Conservation (phyloP, 1,140 invertebrate species). For the Trichonephila clavipes region DNA sequence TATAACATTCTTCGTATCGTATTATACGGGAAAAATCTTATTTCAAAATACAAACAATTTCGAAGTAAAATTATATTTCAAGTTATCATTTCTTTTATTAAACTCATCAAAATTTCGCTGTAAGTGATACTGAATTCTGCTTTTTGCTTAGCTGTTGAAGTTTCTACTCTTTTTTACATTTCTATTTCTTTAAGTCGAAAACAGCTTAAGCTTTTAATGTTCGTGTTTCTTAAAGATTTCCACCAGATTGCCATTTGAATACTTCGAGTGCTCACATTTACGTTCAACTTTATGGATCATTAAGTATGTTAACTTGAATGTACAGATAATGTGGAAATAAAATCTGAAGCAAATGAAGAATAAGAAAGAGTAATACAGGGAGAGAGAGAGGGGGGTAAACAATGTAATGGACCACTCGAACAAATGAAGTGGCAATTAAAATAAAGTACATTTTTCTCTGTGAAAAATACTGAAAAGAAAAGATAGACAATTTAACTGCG, state of each 20-base stretch:
- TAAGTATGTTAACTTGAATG: background rate
- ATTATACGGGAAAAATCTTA: background rate
- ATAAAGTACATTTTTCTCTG: background rate
- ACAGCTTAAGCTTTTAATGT: background rate
- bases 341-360: background rate
- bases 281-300: background rate
- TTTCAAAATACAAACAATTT: background rate
- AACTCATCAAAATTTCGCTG: background rate
- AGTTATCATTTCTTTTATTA: background rate
- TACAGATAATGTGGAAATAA: background rate
- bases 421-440: constrained; percentile 1
- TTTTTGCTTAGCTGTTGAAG: background rate
- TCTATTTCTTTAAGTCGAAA: background rate
- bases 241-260: background rate
- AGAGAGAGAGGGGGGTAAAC: too few species aligned
- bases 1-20: background rate
- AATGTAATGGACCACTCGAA: background rate
- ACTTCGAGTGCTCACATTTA: background rate
- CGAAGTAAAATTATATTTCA: background rate
- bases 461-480: background rate
- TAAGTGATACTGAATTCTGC: background rate
- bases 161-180: background rate
- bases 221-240: background rate
- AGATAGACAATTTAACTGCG: background rate
- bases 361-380: background rate